Conservation (phyloP, 2,797 vertebrate genomes). For the Pristis pectinata region DNA sequence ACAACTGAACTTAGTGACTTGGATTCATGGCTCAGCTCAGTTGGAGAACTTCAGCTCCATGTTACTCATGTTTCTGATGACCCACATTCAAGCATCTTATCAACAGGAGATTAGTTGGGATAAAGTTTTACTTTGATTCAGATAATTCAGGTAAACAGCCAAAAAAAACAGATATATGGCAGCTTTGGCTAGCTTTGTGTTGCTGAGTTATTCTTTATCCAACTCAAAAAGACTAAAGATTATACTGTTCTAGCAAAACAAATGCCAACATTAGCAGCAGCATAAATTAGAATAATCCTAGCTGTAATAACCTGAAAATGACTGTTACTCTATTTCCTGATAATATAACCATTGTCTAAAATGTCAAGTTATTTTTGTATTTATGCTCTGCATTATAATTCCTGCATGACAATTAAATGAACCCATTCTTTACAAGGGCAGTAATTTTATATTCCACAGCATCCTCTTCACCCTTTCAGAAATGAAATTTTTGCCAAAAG, state of each 20-base stretch:
- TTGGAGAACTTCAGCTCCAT: neutral
- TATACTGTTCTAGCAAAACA: neutral
- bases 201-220: neutral
- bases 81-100: neutral
- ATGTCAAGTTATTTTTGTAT: constrained; percentile 8
- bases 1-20: neutral
- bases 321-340: neutral
- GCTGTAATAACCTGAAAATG: neutral
- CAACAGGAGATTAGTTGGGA: neutral
- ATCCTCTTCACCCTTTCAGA: neutral
- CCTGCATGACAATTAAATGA: neutral
- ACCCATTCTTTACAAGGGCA: neutral
- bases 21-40: neutral
- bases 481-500: neutral
- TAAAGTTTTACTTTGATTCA: neutral
- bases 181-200: neutral
- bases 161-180: neutral
- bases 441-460: neutral
- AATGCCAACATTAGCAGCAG: neutral
- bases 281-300: neutral
- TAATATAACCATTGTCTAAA: neutral
- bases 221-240: neutral
- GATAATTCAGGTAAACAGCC: neutral
- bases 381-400: neutral
- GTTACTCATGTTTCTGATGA: neutral